Conservation (phyloP, 53 echinoderm and acorn worm genomes). For the Paracentrotus lividus region DNA sequence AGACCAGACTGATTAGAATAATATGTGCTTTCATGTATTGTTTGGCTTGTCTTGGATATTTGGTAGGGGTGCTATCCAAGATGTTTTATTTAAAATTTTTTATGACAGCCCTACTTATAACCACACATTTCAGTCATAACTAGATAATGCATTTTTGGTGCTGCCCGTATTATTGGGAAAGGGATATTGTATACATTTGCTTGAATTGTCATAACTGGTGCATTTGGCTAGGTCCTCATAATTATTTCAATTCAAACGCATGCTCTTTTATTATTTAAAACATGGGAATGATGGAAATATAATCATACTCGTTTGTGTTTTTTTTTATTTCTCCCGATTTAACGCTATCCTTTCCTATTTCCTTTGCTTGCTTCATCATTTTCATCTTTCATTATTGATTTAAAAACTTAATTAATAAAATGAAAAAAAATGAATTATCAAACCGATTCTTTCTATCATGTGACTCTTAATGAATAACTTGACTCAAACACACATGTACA, state of each 20-base stretch:
- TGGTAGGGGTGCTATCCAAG: no score
- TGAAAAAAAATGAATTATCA: no score
- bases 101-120: no score
- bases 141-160: background rate
- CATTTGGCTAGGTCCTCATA: background rate
- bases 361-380: background rate
- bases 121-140: no score
- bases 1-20: no score
- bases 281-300: background rate
- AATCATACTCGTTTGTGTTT: background rate
- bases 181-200: background rate
- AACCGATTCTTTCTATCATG: no score
- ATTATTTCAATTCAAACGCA: background rate
- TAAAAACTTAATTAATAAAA: background rate
- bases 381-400: background rate
- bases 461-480: background rate
- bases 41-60: no score
- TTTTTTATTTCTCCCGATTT: slow-evolving; percentile 23
- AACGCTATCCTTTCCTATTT: background rate
- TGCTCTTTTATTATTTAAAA: background rate
- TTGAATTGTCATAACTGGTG: background rate
- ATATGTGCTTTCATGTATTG: no score
- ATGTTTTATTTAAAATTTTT: no score
- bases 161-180: background rate
- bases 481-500: background rate